A percentile compares a stretch with the other conserved stretches of the same genome.
Conservation (phyloP, 2,888 invertebrate species). For the Sericinus montela region DNA sequence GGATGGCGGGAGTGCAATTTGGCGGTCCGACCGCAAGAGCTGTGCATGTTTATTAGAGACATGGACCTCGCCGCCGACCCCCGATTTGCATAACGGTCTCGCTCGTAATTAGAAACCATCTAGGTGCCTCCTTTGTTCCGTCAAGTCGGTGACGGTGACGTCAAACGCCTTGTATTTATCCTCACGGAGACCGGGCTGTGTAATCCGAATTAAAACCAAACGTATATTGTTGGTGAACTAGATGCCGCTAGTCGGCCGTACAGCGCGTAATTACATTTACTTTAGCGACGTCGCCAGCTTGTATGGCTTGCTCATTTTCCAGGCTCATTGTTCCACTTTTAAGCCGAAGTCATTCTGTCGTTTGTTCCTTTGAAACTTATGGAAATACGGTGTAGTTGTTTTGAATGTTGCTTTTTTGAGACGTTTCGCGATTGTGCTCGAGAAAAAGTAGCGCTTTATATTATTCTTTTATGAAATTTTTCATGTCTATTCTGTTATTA, state of each 20-base stretch:
- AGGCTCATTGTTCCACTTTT: conserved; percentile 9
- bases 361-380: conserved; percentile 1
- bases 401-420: background rate
- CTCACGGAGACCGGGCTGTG: conserved; percentile 47
- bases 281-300: conserved; percentile 3
- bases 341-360: background rate
- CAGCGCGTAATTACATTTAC: conserved; percentile 17
- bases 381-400: background rate
- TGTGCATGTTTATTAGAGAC: conserved; percentile 77
- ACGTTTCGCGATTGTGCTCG: background rate
- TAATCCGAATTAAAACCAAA: conserved; percentile 53
- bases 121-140: conserved; percentile 71
- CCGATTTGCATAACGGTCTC: conserved; percentile 77
- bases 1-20: conserved; percentile 65
- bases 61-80: conserved; percentile 58
- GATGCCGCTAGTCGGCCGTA: conserved; percentile 3
- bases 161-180: conserved; percentile 69
- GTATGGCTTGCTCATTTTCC: conserved; percentile 4
- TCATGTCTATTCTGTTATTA: background rate
- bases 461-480: background rate
- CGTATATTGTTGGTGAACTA: conserved; percentile 35
- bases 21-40: conserved; percentile 69
- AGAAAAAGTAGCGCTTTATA: background rate
- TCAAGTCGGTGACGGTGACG: conserved; percentile 55
- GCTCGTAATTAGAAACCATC: conserved; percentile 78